Evolutionary conservation across 1,140 invertebrate species (phyloP).

Genomic region (Tribolium castaneum): DNA sequence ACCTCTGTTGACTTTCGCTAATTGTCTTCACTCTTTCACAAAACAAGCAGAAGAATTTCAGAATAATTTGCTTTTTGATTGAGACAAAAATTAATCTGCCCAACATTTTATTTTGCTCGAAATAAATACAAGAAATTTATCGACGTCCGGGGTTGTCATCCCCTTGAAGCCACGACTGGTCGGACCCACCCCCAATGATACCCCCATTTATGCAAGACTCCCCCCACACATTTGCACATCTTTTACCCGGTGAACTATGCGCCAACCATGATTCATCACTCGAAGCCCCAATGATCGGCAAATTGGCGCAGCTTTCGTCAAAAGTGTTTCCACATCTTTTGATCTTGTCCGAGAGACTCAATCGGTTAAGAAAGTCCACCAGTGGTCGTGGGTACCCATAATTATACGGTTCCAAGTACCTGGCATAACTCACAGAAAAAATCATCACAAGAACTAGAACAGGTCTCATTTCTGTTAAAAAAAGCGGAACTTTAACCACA

Average conservation of each 20-base stretch:
- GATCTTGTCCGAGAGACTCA: background rate
- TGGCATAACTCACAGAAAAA: background rate
- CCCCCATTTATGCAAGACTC: background rate
- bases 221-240: background rate
- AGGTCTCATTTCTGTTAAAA: background rate
- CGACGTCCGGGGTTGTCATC: background rate
- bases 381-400: background rate
- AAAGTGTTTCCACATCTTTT: constrained; percentile 42
- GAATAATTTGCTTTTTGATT: background rate
- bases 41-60: background rate
- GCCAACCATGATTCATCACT: constrained; percentile 40
- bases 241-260: constrained; percentile 32
- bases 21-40: background rate
- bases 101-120: background rate
- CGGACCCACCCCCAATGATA: background rate
- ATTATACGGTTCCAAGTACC: background rate
- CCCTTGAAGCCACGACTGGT: background rate
- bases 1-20: constrained; percentile 8
- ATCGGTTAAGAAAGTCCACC: background rate
- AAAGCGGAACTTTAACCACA: background rate
- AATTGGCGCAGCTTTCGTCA: constrained; percentile 43
- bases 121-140: background rate
- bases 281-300: background rate
- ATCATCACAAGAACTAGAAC: background rate
- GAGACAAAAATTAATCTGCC: background rate